phyloP scores from a whole-genome alignment of 2,888 invertebrate genomes.

The Sinelater perroti region DNA sequence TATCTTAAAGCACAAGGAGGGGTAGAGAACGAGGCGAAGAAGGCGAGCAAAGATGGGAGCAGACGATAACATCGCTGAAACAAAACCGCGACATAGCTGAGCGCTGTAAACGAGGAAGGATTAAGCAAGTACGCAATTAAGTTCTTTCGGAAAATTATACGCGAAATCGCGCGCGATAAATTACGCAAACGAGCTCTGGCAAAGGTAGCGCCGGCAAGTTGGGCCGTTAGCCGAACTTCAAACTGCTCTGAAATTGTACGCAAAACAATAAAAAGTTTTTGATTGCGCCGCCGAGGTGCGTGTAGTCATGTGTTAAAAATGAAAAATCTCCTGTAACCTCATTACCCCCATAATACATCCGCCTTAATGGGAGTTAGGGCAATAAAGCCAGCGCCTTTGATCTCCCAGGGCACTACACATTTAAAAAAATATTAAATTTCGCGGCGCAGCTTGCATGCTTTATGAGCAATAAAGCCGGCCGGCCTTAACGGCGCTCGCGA shows the following conservation, averaged over 20 bases:
- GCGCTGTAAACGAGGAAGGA: too few species aligned
- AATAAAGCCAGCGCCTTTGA: conserved; percentile 22
- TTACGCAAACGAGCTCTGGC: conserved; percentile 20
- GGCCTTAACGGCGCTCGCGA: neutral
- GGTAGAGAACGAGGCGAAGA: neutral
- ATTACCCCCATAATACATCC: conserved; percentile 9
- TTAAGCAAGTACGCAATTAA: conserved; percentile 4
- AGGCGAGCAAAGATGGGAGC: neutral
- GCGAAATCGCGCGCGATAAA: conserved; percentile 10
- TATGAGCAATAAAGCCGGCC: conserved; percentile 16
- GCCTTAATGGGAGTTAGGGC: conserved; percentile 25
- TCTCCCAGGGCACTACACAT: conserved; percentile 17
- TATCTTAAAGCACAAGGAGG: too few species aligned
- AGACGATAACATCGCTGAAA: too few species aligned
- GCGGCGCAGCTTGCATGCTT: conserved; percentile 12
- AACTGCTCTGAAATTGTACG: conserved; percentile 22
- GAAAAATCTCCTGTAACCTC: conserved; percentile 13
- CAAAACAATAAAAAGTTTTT: conserved; percentile 10
- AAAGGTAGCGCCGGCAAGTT: conserved; percentile 13
- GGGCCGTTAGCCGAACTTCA: conserved; percentile 18
- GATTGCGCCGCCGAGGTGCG: conserved; percentile 13
- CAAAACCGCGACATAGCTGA: neutral
- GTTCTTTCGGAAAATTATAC: conserved; percentile 3
- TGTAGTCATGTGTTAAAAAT: conserved; percentile 21
- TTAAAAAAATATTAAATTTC: conserved; percentile 27